A percentile compares a stretch with the other conserved stretches of the same genome.
Conservation (phyloP, 2,797 vertebrate species). For the Darevskia nairensis region DNA sequence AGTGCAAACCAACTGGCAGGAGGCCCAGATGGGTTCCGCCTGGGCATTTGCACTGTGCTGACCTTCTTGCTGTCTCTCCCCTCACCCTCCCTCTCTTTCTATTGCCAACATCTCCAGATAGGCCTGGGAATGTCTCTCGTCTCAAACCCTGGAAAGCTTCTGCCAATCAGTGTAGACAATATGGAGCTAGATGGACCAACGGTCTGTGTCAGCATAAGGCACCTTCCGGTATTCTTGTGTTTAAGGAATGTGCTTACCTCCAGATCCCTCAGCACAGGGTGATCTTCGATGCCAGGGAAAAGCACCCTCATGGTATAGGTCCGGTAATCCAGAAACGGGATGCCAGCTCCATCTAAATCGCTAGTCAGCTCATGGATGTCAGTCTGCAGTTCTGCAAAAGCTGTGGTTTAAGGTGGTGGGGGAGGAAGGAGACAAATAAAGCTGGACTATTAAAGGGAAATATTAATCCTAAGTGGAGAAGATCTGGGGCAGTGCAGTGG, state of each 20-base stretch:
- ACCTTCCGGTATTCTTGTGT: background rate
- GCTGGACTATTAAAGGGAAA: background rate
- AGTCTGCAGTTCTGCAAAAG: constrained; percentile 98
- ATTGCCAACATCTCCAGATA: no score
- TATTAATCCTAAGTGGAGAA: background rate
- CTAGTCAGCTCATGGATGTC: constrained; percentile 99
- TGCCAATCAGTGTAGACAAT: no score
- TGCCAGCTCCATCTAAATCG: constrained; percentile 95
- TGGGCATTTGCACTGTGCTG: no score
- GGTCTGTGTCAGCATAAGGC: no score
- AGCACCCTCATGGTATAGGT: constrained; percentile 98
- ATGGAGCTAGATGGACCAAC: no score
- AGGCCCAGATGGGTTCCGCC: no score
- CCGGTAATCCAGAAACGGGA: constrained; percentile 97
- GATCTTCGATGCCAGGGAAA: constrained; percentile 97
- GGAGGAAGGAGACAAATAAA: background rate
- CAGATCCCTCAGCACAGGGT: constrained; percentile 95
- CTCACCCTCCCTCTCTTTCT: no score
- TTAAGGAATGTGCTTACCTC: constrained; percentile 82
- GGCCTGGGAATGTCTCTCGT: no score
- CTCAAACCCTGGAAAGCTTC: background rate
- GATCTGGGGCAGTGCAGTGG: background rate
- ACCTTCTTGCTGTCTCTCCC: no score
- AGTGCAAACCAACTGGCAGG: no score
- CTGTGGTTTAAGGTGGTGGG: constrained; percentile 69